phyloP scores from a whole-genome alignment of 2,888 invertebrate species.

The Pristionchus exspectatus region DNA sequence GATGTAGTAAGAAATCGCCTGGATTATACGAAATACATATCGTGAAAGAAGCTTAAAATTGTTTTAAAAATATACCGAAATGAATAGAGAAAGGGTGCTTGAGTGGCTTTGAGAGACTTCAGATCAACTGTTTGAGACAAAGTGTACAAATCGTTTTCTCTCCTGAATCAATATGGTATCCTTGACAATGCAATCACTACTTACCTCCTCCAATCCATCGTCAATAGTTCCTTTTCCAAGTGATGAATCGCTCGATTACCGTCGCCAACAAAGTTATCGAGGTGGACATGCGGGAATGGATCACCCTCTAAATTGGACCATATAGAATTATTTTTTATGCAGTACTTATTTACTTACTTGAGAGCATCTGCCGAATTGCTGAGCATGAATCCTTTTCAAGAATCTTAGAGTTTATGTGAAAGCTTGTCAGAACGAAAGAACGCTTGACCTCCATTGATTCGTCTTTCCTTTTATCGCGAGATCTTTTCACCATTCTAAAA shows the following conservation, averaged over 20 bases:
- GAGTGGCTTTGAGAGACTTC: conserved; percentile 23
- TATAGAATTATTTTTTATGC: background rate
- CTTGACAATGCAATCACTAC: background rate
- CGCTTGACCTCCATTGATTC: background rate
- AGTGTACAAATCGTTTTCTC: conserved; percentile 39
- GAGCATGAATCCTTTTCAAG: background rate
- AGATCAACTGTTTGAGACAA: conserved; percentile 36
- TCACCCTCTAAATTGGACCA: background rate
- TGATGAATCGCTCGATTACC: background rate
- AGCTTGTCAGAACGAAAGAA: conserved; percentile 13
- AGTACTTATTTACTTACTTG: background rate
- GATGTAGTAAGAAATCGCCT: background rate
- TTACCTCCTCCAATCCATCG: conserved; percentile 39
- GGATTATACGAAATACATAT: background rate
- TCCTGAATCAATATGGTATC: background rate
- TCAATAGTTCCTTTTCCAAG: background rate
- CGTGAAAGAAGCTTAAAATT: background rate
- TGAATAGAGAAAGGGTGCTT: conserved; percentile 22
- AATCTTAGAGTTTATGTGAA: background rate
- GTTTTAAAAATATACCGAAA: background rate
- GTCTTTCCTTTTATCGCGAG: background rate
- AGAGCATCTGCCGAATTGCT: background rate
- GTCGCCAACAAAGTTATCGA: conserved; percentile 34
- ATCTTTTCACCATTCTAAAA: conserved; percentile 21
- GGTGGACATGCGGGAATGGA: conserved; percentile 36